A percentile compares a stretch with the other conserved stretches of the same genome.
Evolutionary conservation across 1,140 invertebrate genomes (phyloP).

Genomic region (Scaptomyza pallida): DNA sequence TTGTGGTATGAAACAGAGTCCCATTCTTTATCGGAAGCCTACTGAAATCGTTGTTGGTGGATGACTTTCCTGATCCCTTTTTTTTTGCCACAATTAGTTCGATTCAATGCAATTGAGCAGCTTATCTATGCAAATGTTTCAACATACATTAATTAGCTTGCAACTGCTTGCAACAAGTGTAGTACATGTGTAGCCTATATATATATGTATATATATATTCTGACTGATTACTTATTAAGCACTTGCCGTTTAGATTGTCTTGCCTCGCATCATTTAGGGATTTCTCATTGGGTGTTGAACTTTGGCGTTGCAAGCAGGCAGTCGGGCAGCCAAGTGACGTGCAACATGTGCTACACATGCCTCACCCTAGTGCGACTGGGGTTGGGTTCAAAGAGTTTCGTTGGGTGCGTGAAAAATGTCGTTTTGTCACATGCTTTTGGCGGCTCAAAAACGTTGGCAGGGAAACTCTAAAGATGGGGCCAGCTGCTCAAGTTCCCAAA

Average conservation of each 20-base stretch:
- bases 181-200: not conserved
- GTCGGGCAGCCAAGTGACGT: constrained; percentile 4
- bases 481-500: constrained; percentile 69
- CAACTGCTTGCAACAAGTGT: not conserved
- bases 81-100: constrained; percentile 59
- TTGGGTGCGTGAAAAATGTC: constrained; percentile 77
- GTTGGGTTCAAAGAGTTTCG: constrained; percentile 69
- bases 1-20: constrained; percentile 37
- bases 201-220: constrained; percentile 1
- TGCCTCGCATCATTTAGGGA: constrained; percentile 64
- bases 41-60: not conserved
- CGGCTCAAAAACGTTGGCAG: not conserved
- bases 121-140: constrained; percentile 45
- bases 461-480: constrained; percentile 21
- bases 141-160: not conserved
- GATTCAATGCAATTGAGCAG: constrained; percentile 31
- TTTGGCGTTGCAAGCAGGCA: constrained; percentile 41
- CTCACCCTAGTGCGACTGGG: constrained; percentile 33
- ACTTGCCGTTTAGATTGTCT: constrained; percentile 47
- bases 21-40: constrained; percentile 5
- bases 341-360: constrained; percentile 74
- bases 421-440: constrained; percentile 67
- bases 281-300: constrained; percentile 72
- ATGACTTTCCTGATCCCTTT: constrained; percentile 12
- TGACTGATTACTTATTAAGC: constrained; percentile 76